Percentiles rank a stretch among this genome's conserved stretches.
These are phyloP conservation scores for Odontothrips loti DNA, from an alignment of 2,888 invertebrate genomes.

Conservation along the genomic window DNA sequence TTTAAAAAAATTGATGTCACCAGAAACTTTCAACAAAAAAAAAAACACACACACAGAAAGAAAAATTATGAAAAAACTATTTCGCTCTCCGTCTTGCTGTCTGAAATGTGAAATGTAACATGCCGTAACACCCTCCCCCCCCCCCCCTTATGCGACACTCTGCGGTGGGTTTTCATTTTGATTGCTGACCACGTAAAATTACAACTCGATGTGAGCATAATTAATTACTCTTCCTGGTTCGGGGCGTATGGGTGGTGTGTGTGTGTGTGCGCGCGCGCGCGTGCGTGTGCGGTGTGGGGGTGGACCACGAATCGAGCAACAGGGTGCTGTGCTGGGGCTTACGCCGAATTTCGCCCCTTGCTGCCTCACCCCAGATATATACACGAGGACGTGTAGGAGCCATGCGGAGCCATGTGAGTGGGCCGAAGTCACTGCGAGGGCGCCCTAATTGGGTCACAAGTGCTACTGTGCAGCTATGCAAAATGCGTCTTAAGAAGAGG, in stretches of 20 bases:
- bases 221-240: not conserved
- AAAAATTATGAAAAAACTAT: too few species aligned
- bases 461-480: not conserved
- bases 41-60: too few species aligned
- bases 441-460: not conserved
- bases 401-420: not conserved
- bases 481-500: too few species aligned
- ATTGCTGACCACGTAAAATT: slow-evolving; percentile 23
- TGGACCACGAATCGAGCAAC: slow-evolving; percentile 11
- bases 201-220: slow-evolving; percentile 18
- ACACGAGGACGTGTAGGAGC: not conserved
- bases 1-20: too few species aligned
- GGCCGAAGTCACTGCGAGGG: not conserved
- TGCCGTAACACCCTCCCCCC: too few species aligned
- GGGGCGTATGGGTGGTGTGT: not conserved
- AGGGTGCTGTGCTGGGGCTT: slow-evolving; percentile 6
- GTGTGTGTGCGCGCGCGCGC: not conserved
- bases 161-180: slow-evolving; percentile 11
- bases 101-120: too few species aligned
- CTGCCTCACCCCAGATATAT: not conserved
- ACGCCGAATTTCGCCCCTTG: not conserved
- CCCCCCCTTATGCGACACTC: not conserved
- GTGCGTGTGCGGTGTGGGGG: not conserved
- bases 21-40: too few species aligned
- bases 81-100: too few species aligned